Conservation (phyloP, 1,140 invertebrate species). For the Psilanteris sp. region DNA sequence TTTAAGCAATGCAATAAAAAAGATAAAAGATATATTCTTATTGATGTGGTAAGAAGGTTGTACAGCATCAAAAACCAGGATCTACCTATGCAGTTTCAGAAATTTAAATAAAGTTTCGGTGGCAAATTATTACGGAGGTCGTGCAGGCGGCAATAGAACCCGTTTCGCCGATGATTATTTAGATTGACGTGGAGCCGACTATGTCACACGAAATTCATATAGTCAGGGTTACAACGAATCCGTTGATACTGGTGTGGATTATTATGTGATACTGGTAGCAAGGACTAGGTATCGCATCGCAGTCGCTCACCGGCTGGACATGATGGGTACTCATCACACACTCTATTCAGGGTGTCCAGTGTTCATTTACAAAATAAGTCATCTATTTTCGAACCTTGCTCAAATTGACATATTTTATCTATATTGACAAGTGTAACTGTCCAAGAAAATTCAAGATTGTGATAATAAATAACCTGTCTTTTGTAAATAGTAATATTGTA, state of each 20-base stretch:
- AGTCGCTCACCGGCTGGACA: slow-evolving; percentile 81
- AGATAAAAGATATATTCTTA: too few relatives aligned
- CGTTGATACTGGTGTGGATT: slow-evolving; percentile 71
- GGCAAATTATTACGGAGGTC: slow-evolving; percentile 81
- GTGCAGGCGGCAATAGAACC: slow-evolving; percentile 71
- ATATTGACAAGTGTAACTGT: too few relatives aligned
- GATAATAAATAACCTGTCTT: too few relatives aligned
- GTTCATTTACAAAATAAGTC: neutral
- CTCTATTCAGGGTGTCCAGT: slow-evolving; percentile 24
- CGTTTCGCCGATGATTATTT: slow-evolving; percentile 73
- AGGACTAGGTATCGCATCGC: slow-evolving; percentile 78
- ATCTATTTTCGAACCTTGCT: neutral
- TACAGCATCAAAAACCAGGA: slow-evolving; percentile 93
- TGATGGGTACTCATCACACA: slow-evolving; percentile 78
- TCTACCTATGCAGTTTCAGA: slow-evolving; percentile 90
- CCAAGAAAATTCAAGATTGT: too few relatives aligned
- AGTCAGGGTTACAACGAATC: slow-evolving; percentile 72
- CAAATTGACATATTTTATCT: too few relatives aligned
- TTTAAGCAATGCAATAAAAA: too few relatives aligned
- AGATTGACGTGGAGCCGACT: slow-evolving; percentile 71
- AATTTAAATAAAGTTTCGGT: slow-evolving; percentile 97
- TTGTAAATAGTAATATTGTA: too few relatives aligned
- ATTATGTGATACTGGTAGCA: slow-evolving; percentile 76
- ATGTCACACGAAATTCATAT: slow-evolving; percentile 75
- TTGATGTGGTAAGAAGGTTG: too few relatives aligned